These are phyloP conservation scores for Pseudomyrmex dendroicus DNA, from an alignment of 1,140 invertebrate genomes.

Conservation along the genomic window DNA sequence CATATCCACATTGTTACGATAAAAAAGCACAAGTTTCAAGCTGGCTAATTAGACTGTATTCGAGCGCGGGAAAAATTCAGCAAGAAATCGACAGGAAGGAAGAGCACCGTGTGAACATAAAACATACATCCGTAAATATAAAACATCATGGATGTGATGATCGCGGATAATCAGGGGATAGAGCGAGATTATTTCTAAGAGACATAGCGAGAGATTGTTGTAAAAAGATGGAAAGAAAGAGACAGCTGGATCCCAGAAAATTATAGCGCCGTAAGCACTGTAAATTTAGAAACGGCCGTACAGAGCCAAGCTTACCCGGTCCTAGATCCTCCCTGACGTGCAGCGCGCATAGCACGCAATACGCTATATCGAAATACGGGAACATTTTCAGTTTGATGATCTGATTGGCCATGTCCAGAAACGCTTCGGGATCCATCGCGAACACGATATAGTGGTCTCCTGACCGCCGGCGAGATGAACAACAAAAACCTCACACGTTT, in stretches of 20 bases:
- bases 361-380: conserved; percentile 99
- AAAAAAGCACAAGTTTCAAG: too few species aligned
- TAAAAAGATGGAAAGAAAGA: too few species aligned
- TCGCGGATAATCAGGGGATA: not conserved
- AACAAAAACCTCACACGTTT: not conserved
- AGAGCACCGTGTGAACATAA: too few species aligned
- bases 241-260: too few species aligned
- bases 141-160: not conserved
- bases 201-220: too few species aligned
- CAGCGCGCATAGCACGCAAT: conserved; percentile 95
- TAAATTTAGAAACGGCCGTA: conserved; percentile 82
- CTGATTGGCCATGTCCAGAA: conserved; percentile 98
- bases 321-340: conserved; percentile 98
- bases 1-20: too few species aligned
- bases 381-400: conserved; percentile 99
- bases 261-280: not conserved
- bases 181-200: conserved; percentile 4
- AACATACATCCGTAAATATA: conserved; percentile 35
- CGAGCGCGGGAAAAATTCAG: too few species aligned
- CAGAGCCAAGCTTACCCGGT: conserved; percentile 88
- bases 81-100: too few species aligned
- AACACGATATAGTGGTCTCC: not conserved
- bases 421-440: conserved; percentile 97
- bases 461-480: not conserved
- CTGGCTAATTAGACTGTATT: too few species aligned